Evolutionary conservation across 2,113 vertebrate species (phyloP), one percentile per base, ranked within the genome.

Genomic region (Dendropsophus ebraccatus): DNA sequence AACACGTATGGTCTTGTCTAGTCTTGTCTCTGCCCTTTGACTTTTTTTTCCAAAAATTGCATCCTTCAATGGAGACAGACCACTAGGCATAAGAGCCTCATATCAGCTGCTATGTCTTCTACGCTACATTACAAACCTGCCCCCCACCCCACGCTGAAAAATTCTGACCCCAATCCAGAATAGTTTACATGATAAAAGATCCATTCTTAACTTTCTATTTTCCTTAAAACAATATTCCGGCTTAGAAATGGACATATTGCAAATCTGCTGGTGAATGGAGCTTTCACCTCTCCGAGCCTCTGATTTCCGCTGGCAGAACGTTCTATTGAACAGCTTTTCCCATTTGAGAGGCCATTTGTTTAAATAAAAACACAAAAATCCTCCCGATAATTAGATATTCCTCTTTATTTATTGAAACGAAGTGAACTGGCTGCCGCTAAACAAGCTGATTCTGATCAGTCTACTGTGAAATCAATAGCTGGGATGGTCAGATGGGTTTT

Each of bases 381-480:
- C 56, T 65, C 37, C 14, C 50, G 11, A 47, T 76, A 35, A 78
- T 54, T 35, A n/a, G 4, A 62, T 23, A 52, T 54, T 35, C 67
- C 49, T 65, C n/a, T 50, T 67, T 77, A 50, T 77, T 73, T 79
- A 50, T 70, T 85, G 50, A 67, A 77, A 85, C 19, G 60, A 13
- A 65, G 72, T 19, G 19, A 12, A 45, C 52, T 35, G 25, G 45
- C 60, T 25, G 52, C 30, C 35, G 58, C 83, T 23, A 88, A 74
- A 74, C 0, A 1, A 11, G 12, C 58, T 79, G 11, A 81, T 21
- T 89, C 86, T 87, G 21, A 75, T 83, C 62, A 81, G 2, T 28
- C 4, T 62, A 21, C 70, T 87, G 47, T 78, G 74, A 90, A 89
- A 88, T 90, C 41, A 77, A 32, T 88, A 72, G 0, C 0, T 0